A percentile compares a stretch with the other conserved stretches of the same genome.
These are phyloP conservation scores for Anser cygnoides DNA, from an alignment of 2,113 vertebrate species.

Conservation along the genomic window DNA sequence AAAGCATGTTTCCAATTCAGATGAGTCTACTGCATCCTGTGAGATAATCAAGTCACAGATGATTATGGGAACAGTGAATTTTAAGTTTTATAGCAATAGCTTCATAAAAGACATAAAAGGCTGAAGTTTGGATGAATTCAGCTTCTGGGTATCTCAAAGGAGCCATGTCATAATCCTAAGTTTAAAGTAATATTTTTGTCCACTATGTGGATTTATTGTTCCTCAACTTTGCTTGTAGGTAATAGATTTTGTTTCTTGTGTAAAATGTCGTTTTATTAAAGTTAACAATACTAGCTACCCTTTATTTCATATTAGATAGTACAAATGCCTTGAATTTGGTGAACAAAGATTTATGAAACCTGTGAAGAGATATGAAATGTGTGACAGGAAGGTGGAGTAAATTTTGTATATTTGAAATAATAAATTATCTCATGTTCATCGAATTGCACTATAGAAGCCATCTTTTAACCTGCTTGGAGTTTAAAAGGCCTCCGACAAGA, in stretches of 20 bases:
- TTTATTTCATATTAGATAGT: background rate
- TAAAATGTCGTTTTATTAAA: background rate
- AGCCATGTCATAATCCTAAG: background rate
- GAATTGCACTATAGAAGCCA: no score
- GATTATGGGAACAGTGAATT: conserved; percentile 49
- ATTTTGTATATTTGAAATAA: background rate
- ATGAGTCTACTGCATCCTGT: conserved; percentile 45
- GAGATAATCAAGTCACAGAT: conserved; percentile 53
- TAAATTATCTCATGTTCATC: no score
- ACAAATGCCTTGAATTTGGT: background rate
- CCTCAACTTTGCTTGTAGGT: background rate
- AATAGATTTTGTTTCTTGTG: background rate
- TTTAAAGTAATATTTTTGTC: background rate
- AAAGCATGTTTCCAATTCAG: conserved; percentile 57
- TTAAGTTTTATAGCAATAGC: conserved; percentile 6
- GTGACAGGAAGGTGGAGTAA: background rate
- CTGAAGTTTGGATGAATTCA: background rate
- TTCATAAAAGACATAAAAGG: background rate
- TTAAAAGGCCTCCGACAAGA: conserved; percentile 42
- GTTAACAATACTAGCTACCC: background rate
- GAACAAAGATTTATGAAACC: background rate
- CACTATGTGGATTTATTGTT: background rate
- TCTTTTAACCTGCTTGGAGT: no score
- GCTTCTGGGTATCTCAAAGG: background rate
- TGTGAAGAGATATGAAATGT: background rate